Evolutionary conservation across 2,888 invertebrate genomes (phyloP).

Genomic region (Xanthorhoe designata): DNA sequence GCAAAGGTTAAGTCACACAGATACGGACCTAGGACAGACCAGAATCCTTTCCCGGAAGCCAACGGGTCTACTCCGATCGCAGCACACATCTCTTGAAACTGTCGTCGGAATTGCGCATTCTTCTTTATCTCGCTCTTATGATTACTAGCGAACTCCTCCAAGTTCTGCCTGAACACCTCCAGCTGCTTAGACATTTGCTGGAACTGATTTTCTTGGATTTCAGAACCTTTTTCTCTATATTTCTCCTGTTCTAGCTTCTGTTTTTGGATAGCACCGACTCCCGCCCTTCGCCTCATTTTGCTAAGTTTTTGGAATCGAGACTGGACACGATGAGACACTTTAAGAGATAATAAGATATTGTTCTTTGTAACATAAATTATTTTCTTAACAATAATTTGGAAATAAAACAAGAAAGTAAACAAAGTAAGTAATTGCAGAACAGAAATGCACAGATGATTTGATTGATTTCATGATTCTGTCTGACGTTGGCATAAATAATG

Average conservation of each 20-base stretch:
- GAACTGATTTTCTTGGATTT: conserved; percentile 96
- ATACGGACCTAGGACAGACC: conserved; percentile 93
- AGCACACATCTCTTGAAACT: conserved; percentile 99
- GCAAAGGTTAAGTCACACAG: neutral
- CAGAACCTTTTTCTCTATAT: conserved; percentile 96
- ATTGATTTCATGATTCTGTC: too few relatives aligned
- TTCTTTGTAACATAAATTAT: conserved; percentile 14
- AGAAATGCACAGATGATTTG: too few relatives aligned
- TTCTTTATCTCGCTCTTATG: conserved; percentile 98
- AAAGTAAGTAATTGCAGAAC: too few relatives aligned
- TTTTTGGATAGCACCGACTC: conserved; percentile 95
- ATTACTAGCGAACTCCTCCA: conserved; percentile 98
- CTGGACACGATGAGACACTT: neutral
- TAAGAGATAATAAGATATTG: conserved; percentile 32
- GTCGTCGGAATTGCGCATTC: conserved; percentile 96
- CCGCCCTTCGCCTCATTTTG: conserved; percentile 92
- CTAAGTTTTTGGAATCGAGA: neutral
- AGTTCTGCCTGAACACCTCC: conserved; percentile 94
- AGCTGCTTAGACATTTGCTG: conserved; percentile 97
- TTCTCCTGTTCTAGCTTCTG: conserved; percentile 94
- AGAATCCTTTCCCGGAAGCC: conserved; percentile 98
- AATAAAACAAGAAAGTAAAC: too few relatives aligned
- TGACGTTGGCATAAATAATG: too few relatives aligned
- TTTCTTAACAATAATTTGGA: too few relatives aligned
- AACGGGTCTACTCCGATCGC: conserved; percentile 99